These are phyloP conservation scores for Zeus faber DNA, from an alignment of 2,113 vertebrate species.

Conservation along the genomic window DNA sequence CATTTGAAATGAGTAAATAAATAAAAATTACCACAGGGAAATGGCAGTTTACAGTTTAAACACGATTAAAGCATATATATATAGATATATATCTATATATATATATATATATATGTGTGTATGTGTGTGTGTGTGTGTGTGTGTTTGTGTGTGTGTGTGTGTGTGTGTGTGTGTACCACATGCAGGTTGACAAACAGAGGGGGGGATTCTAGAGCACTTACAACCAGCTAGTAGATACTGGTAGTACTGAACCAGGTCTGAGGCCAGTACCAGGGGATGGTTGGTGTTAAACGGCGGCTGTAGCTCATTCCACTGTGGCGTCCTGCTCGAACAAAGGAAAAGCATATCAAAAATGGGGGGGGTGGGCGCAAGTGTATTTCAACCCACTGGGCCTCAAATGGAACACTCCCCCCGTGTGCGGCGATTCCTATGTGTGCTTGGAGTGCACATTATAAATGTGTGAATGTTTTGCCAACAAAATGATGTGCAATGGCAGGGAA, in stretches of 20 bases:
- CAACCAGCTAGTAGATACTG: slow-evolving; percentile 89
- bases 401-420: slow-evolving; percentile 16
- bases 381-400: slow-evolving; percentile 36
- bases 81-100: no score
- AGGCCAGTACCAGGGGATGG: slow-evolving; percentile 90
- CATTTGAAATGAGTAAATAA: no score
- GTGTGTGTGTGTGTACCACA: no score
- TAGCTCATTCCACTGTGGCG: slow-evolving; percentile 96
- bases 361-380: slow-evolving; percentile 20
- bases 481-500: not conserved
- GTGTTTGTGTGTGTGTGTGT: no score
- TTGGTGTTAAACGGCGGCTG: slow-evolving; percentile 95
- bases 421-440: no score
- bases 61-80: no score
- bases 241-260: slow-evolving; percentile 93
- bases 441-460: not conserved
- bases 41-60: no score
- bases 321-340: slow-evolving; percentile 75
- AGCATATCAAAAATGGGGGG: slow-evolving; percentile 34
- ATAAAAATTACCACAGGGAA: no score
- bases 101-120: no score
- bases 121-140: no score
- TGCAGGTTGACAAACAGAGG: not conserved
- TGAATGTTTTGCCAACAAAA: not conserved
- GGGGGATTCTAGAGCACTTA: slow-evolving; percentile 70